Evolutionary conservation across 2,113 vertebrate genomes (phyloP), one percentile per base, ranked within the genome.

Genomic region (Hypocryptadius cinnamomeus): DNA sequence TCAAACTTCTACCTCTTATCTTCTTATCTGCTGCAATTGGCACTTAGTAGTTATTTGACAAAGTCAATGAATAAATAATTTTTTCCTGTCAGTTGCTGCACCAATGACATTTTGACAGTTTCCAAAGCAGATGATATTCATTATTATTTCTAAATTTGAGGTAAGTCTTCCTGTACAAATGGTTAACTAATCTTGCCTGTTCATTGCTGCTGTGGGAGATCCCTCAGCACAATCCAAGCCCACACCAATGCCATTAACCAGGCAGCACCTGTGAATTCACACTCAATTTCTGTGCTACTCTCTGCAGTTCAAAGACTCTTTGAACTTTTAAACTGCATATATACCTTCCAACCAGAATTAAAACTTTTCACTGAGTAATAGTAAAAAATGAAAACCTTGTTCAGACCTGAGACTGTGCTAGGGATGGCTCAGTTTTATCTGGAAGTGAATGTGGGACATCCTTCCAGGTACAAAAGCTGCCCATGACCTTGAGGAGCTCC

Each of bases 401-500:
- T 85, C 51, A 60, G 74, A 85, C 10, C 17, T 24, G 60, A 44
- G 35, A 47, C 51, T 70, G 7, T 66, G 68, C 61, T 83, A 14
- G 31, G 51, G 23, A 25, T 60, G n/a, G 40, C 72, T 56, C 56
- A 56, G 47, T 51, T 84, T 93, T 70, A 79, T 90, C 74, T 83
- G 53, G 15, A 54, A 61, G 40, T 37, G 47, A 84, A 72, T 68
- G 56, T 85, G 84, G 85, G 71, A 27, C 47, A 33, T 66, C 23
- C 59, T 69, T 56, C 39, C 27, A 61, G 76, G 54, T 56, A 73
- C 65, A 87, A 85, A 93, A 89, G 81, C 83, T 17, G n/a, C 30
- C 28, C 17, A 5, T 92, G 92, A 96, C 95, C 95, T 95, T 97
- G 96, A 93, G 92, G 59, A 90, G 81, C 85, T 92, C 85, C 63